phyloP scores from a whole-genome alignment of 2,113 vertebrate species.

The Panurus biarmicus region DNA sequence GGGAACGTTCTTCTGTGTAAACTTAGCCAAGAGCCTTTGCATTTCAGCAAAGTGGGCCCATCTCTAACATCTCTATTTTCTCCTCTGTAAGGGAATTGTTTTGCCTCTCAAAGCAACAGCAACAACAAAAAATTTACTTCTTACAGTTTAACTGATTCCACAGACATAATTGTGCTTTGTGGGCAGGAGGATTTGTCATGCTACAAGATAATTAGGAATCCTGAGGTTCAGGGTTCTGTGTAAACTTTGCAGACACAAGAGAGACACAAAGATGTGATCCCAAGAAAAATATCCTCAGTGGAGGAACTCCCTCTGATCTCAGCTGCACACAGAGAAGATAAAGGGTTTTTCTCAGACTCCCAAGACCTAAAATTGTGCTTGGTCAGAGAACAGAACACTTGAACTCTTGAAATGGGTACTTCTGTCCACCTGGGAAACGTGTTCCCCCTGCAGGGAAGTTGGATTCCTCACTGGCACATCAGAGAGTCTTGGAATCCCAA shows the following conservation, averaged over 20 bases:
- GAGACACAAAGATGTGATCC: background rate
- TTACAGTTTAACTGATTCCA: background rate
- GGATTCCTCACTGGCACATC: rapidly evolving
- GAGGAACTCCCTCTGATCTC: background rate
- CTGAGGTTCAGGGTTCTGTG: background rate
- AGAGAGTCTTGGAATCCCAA: background rate
- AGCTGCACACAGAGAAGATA: rapidly evolving
- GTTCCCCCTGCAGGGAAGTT: background rate
- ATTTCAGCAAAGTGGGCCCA: background rate
- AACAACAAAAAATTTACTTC: background rate
- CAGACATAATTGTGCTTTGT: background rate
- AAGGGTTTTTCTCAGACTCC: background rate
- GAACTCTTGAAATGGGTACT: background rate
- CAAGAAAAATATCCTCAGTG: background rate
- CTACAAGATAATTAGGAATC: background rate
- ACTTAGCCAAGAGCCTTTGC: slow-evolving; percentile 35
- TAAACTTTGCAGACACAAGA: background rate
- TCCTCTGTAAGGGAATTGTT: background rate
- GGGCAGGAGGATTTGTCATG: background rate
- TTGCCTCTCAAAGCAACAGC: background rate
- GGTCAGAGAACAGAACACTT: background rate
- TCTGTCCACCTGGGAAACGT: rapidly evolving
- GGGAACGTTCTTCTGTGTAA: background rate
- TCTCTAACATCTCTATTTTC: slow-evolving; percentile 1
- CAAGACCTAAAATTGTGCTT: background rate